phyloP scores from a whole-genome alignment of 2,888 invertebrate genomes.

The Eupeodes latifasciatus region DNA sequence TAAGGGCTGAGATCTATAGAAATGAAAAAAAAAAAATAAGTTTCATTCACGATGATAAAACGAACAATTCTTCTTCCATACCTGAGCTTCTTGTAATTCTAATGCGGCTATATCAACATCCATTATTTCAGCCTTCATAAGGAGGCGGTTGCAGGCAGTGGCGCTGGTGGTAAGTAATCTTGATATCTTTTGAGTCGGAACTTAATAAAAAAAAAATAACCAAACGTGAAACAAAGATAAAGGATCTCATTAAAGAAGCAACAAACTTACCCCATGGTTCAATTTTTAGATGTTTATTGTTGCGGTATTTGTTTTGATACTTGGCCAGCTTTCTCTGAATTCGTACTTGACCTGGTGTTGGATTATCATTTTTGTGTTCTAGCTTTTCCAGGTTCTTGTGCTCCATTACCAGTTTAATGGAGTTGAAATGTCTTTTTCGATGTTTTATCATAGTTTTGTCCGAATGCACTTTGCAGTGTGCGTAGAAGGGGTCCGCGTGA shows the following conservation, averaged over 20 bases:
- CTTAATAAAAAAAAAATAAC: slow-evolving; percentile 84
- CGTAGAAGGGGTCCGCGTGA: slow-evolving; percentile 98
- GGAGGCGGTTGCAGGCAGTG: slow-evolving; percentile 92
- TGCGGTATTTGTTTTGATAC: slow-evolving; percentile 92
- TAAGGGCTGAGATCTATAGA: slow-evolving; percentile 88
- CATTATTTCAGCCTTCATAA: slow-evolving; percentile 95
- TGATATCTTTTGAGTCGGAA: slow-evolving; percentile 97
- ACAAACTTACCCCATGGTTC: slow-evolving; percentile 92
- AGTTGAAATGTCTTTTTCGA: slow-evolving; percentile 93
- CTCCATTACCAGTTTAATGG: slow-evolving; percentile 91
- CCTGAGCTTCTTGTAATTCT: slow-evolving; percentile 93
- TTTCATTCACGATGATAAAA: neutral
- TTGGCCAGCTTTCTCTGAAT: slow-evolving; percentile 93
- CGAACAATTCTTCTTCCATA: slow-evolving; percentile 77
- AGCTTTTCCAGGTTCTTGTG: slow-evolving; percentile 85
- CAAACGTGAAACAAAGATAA: neutral
- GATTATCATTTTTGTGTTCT: slow-evolving; percentile 79
- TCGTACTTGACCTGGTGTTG: slow-evolving; percentile 89
- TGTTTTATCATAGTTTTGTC: slow-evolving; percentile 94
- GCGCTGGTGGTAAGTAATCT: slow-evolving; percentile 95
- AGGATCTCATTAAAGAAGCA: neutral
- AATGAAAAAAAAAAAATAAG: too few relatives aligned
- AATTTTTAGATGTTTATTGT: slow-evolving; percentile 89
- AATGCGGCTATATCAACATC: slow-evolving; percentile 93
- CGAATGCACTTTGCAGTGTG: slow-evolving; percentile 97